Conservation (phyloP, 2,797 vertebrate genomes). For the Danio albolineatus region DNA sequence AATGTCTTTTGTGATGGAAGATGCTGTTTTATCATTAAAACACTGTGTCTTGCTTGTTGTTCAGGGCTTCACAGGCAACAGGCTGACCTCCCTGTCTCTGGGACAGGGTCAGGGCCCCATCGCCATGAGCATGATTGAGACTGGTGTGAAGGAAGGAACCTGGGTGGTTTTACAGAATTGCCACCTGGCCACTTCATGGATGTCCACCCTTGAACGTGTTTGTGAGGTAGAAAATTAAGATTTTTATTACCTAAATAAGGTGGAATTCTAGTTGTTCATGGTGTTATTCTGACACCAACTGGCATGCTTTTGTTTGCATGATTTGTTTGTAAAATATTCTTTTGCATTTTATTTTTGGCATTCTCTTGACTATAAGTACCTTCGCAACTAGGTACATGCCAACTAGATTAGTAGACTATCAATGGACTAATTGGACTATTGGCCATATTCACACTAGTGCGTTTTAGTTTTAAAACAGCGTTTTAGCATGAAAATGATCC, state of each 20-base stretch:
- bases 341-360: not conserved
- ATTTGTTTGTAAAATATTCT: not conserved
- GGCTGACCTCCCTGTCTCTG: constrained; percentile 87
- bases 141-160: constrained; percentile 83
- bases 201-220: constrained; percentile 87
- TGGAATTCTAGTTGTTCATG: not conserved
- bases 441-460: no score
- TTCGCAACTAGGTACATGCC: no score
- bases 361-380: no score
- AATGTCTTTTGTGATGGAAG: not conserved
- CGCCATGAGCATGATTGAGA: constrained; percentile 88
- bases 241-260: not conserved
- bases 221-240: constrained; percentile 82
- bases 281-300: not conserved
- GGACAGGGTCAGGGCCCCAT: constrained; percentile 94
- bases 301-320: not conserved
- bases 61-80: constrained; percentile 86
- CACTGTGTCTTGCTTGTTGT: constrained; percentile 40
- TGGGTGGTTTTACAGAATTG: constrained; percentile 95
- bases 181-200: constrained; percentile 93
- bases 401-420: no score
- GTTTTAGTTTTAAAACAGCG: no score
- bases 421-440: no score
- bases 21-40: not conserved
- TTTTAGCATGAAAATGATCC: no score